Evolutionary conservation across 2,888 invertebrate species (phyloP), one percentile per base, ranked within the genome.

Genomic region (Ochropleura plecta): DNA sequence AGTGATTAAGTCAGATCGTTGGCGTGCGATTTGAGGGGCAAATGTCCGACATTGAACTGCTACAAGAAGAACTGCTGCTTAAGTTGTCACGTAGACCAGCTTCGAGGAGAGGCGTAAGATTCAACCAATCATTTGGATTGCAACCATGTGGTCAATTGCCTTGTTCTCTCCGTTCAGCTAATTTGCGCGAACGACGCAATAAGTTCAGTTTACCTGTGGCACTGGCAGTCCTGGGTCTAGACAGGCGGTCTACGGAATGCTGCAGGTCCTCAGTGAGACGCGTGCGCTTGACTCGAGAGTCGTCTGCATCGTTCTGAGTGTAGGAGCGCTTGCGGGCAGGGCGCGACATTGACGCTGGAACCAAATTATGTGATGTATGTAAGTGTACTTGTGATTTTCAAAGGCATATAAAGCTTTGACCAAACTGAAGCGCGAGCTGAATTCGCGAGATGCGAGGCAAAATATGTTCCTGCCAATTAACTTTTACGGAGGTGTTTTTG

Each of bases 261-360:
- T 91, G 91, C 86, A 92, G 88, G 4, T 92, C 92, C 30, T 90
- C 90, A 0, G 88, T 88, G 14, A 94, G 90, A 0, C 95, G 92
- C 53, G 87, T 88, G 78, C 96, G 93, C 82, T 95, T 95, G 16
- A 80, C 90, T 46, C 88, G 86, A 30, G 88, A 78, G 3, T 88
- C 90, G 1, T 93, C 94, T 0, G 89, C 93, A 73, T 93, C 95
- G 81, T 83, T 89, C 57, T 92, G 93, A 0, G 96, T 95, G 88
- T 90, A 92, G 5, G 96, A 95, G 4, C 96, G 95, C 90, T 96
- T 96, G 86, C 96, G 95, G 10, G 81, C 80, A 0, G 91, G 86
- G 0, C 90, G 89, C 0, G 70, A 5, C 5, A 78, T 71, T 0
- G 88, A 78, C 3, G 80, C 91, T 92, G 86, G 3, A 86, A 84